These are phyloP conservation scores for Psilopogon haemacephalus DNA, from an alignment of 2,113 vertebrate genomes.

Conservation along the genomic window DNA sequence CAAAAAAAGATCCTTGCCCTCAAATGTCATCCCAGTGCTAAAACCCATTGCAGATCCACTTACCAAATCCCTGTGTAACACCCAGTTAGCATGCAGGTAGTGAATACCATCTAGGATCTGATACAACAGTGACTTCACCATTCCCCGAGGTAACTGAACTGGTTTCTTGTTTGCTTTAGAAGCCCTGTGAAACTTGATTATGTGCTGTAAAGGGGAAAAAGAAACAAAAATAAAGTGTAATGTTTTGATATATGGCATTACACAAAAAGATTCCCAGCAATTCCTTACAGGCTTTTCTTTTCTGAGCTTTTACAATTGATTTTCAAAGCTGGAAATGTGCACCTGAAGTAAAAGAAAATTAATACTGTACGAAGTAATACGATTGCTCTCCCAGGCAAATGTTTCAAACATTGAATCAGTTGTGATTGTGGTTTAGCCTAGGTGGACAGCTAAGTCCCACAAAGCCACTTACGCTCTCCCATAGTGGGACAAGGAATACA, in stretches of 20 bases:
- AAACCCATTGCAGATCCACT: slow-evolving; percentile 72
- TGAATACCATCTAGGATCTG: slow-evolving; percentile 99
- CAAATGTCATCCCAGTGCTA: slow-evolving; percentile 6
- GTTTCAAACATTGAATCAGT: background rate
- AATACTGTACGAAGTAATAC: background rate
- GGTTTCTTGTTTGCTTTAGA: slow-evolving; percentile 99
- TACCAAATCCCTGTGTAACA: slow-evolving; percentile 99
- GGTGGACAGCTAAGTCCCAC: background rate
- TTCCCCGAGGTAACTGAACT: slow-evolving; percentile 97
- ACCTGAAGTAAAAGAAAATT: background rate
- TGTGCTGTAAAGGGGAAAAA: slow-evolving; percentile 85
- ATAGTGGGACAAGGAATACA: background rate
- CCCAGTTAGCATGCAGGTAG: slow-evolving; percentile 99
- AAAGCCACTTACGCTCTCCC: background rate
- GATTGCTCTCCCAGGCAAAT: background rate
- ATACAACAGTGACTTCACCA: slow-evolving; percentile 99
- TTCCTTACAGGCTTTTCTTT: background rate
- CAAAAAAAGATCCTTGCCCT: background rate
- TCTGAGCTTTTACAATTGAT: background rate
- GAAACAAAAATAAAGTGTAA: slow-evolving; percentile 42
- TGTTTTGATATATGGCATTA: slow-evolving; percentile 7
- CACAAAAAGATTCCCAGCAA: background rate
- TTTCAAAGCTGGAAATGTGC: background rate
- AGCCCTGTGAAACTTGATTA: slow-evolving; percentile 99
- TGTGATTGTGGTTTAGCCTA: background rate